These are phyloP conservation scores for Pollicipes pollicipes DNA, from an alignment of 1,140 invertebrate species.

Conservation along the genomic window DNA sequence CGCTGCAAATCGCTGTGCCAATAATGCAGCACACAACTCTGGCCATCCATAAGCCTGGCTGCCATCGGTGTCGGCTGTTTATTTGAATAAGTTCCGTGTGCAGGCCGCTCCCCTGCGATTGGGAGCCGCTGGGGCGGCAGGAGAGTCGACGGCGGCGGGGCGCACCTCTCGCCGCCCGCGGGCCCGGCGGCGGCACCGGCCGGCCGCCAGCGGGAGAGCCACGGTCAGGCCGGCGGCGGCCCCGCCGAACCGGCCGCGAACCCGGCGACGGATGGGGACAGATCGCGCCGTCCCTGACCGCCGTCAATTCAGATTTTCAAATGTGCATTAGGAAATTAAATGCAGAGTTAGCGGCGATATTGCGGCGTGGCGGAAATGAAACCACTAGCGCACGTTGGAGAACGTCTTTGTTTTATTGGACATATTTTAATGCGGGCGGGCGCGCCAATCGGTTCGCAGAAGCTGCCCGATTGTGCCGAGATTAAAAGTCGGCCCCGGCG, in stretches of 20 bases:
- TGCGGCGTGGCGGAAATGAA: not conserved
- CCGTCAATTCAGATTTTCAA: constrained; percentile 2
- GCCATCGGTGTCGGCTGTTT: not conserved
- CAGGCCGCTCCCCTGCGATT: not conserved
- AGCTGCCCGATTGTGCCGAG: not conserved
- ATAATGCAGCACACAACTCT: not conserved
- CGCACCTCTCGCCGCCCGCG: not conserved
- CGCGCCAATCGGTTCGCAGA: not conserved
- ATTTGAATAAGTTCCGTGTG: not conserved
- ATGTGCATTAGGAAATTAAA: not conserved
- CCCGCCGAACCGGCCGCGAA: not conserved
- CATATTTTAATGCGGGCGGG: not conserved
- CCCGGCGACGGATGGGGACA: not conserved
- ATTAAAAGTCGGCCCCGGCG: not conserved
- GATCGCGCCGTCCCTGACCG: not conserved
- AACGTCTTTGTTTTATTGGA: constrained; percentile 1
- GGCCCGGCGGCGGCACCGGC: no score
- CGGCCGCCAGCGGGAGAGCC: no score
- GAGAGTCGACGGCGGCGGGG: not conserved
- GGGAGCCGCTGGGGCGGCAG: no score
- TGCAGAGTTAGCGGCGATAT: not conserved
- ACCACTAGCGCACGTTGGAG: not conserved
- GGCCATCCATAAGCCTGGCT: not conserved
- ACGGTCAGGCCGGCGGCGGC: not conserved
- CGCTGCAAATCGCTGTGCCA: no score